Percentiles rank a stretch among this genome's conserved stretches.
phyloP scores from a whole-genome alignment of 2,797 vertebrate species.

The Valencia hispanica region DNA sequence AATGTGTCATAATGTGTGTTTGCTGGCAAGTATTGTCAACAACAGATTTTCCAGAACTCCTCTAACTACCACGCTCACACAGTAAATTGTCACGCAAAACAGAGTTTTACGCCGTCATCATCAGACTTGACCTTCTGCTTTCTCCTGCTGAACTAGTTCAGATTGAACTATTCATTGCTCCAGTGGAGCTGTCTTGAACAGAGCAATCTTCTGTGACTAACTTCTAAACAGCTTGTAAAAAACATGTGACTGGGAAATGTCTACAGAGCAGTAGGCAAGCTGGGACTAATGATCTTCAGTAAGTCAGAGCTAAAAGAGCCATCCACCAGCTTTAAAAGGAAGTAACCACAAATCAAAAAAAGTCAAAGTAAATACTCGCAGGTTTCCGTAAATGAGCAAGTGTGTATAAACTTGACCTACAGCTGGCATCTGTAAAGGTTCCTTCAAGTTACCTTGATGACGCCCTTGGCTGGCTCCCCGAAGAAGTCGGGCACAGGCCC shows the following conservation, averaged over 20 bases:
- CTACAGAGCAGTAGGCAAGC: slow-evolving; percentile 2
- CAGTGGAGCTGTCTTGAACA: slow-evolving; percentile 12
- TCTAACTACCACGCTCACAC: neutral
- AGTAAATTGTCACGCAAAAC: neutral
- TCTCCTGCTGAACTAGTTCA: slow-evolving; percentile 1
- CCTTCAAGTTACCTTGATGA: slow-evolving; percentile 78
- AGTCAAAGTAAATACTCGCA: neutral
- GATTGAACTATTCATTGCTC: slow-evolving; percentile 38
- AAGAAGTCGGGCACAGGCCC: slow-evolving; percentile 91
- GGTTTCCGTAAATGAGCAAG: neutral
- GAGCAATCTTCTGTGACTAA: slow-evolving; percentile 35
- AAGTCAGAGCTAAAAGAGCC: slow-evolving; percentile 36
- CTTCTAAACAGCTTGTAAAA: slow-evolving; percentile 35
- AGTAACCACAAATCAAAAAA: neutral
- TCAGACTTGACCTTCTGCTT: neutral
- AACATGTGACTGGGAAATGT: slow-evolving; percentile 42
- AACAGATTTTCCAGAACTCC: neutral
- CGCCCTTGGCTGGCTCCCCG: slow-evolving; percentile 78
- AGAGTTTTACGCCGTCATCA: neutral
- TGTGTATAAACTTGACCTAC: neutral
- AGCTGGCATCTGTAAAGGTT: neutral
- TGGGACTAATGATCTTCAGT: slow-evolving; percentile 29
- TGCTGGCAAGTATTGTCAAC: neutral
- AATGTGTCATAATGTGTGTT: neutral
- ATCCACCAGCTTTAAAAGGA: slow-evolving; percentile 3